Conservation (phyloP, 23 tunicate genomes). For the Diplosoma virens region DNA sequence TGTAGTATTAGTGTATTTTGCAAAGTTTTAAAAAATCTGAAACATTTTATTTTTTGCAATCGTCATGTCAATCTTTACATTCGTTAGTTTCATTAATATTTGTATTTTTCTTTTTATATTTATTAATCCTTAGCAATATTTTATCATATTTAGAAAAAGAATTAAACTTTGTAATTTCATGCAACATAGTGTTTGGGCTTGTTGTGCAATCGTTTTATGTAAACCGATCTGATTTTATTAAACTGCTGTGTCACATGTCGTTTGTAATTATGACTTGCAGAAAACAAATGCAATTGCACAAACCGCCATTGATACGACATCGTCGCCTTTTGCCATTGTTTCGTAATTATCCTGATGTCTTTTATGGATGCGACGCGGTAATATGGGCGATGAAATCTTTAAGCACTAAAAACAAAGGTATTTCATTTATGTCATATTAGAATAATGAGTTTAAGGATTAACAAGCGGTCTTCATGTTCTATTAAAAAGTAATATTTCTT, state of each 20-base stretch:
- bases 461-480: no score
- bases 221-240: no score
- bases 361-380: constrained; percentile 69
- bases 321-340: constrained; percentile 44
- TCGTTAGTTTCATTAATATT: no score
- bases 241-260: no score
- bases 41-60: neutral
- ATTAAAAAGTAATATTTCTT: no score
- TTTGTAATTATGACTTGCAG: constrained; percentile 23
- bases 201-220: no score
- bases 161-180: no score
- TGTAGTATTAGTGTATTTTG: neutral
- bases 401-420: neutral
- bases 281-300: constrained; percentile 23
- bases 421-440: neutral
- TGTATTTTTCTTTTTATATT: no score
- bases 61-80: no score
- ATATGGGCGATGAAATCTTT: constrained; percentile 27
- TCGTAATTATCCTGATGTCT: constrained; percentile 58
- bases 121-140: no score
- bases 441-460: neutral
- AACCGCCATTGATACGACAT: constrained; percentile 52
- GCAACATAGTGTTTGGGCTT: no score
- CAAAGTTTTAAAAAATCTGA: neutral
- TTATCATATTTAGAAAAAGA: neutral